Base-by-base conservation (phyloP, 2,888 invertebrate genomes). In the Yponomeuta plumbellus region DNA sequence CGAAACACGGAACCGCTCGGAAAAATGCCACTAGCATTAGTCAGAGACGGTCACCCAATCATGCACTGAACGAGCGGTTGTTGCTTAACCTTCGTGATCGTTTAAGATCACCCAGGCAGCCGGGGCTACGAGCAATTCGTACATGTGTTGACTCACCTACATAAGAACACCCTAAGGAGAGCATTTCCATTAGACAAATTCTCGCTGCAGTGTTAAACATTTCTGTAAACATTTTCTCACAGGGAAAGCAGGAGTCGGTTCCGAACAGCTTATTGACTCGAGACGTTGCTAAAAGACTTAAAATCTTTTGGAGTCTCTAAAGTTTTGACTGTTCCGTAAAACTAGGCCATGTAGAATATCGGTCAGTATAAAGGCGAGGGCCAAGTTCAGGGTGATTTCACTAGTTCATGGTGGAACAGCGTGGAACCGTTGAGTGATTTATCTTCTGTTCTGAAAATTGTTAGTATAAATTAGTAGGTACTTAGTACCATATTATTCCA, bases 351-450 rank as follows among this genome's bases (percentile, higher is more conserved):
- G 10, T 58, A 2, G 69, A 71, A 70, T 67, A 69, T 70, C 67
- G 72, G 22, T 20, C 17, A 52, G 72, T 81, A 84, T 85, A 85
- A 79, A 81, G 76, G 77, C 71, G 71, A 80, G 79, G 77, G 75
- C 75, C 78, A 86, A 86, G 86, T 84, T 86, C 85, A 88, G 75
- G 75, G 74, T 66, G 72, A 70, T 78, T 79, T 78, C 78, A 81
- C 75, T 79, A 66, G 69, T 69, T 66, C 69, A 21, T 26, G 40
- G 44, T 39, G n/a, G n/a, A 22, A 39, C 3, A 17, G 44, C 17
- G 44, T 52, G 4, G 44, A 52, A 52, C 2, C 11, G 44, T 8
- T 17, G 44, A 52, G 44, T 52, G 3, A 52, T 5, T 13, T 1
- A 52, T 17, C 5, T 52, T 52, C 3, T 52, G 44, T 52, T 13